Percentiles rank a stretch among this genome's conserved stretches.
Evolutionary conservation across 2,797 vertebrate species (phyloP).

Genomic region (Falco naumanni): DNA sequence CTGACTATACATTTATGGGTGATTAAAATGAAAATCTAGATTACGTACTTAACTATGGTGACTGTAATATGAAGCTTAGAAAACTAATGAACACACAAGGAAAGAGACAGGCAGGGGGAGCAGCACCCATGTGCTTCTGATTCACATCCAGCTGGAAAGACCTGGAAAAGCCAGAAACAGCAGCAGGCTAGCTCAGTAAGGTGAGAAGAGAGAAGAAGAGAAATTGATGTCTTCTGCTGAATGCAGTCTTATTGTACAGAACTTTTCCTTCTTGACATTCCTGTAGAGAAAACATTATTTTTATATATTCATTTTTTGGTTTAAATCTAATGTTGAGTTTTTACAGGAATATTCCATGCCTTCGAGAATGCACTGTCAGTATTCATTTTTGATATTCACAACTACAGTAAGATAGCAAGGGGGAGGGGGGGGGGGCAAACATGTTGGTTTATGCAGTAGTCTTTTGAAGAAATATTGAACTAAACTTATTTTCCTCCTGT

Average conservation of each 20-base stretch:
- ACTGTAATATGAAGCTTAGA: neutral
- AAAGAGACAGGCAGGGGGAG: neutral
- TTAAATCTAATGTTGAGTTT: neutral
- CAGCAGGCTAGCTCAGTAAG: neutral
- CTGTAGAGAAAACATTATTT: neutral
- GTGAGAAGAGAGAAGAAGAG: neutral
- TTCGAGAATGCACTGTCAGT: neutral
- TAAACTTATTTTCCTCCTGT: neutral
- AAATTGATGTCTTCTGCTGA: neutral
- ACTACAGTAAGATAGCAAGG: neutral
- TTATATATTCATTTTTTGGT: neutral
- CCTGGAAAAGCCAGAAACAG: neutral
- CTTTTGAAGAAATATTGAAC: neutral
- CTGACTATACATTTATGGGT: neutral
- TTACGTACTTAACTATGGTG: neutral
- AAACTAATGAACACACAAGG: neutral
- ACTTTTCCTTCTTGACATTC: neutral
- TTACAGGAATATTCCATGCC: neutral
- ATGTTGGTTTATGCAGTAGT: neutral
- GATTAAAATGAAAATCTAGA: neutral
- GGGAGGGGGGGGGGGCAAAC: rapidly evolving
- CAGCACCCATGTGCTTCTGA: neutral
- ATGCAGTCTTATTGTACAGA: neutral
- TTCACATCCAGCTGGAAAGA: neutral
- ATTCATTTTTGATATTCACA: neutral